A percentile compares a stretch with the other conserved stretches of the same genome.
Conservation (phyloP, 1,140 invertebrate genomes). For the Trachymyrmex septentrionalis region DNA sequence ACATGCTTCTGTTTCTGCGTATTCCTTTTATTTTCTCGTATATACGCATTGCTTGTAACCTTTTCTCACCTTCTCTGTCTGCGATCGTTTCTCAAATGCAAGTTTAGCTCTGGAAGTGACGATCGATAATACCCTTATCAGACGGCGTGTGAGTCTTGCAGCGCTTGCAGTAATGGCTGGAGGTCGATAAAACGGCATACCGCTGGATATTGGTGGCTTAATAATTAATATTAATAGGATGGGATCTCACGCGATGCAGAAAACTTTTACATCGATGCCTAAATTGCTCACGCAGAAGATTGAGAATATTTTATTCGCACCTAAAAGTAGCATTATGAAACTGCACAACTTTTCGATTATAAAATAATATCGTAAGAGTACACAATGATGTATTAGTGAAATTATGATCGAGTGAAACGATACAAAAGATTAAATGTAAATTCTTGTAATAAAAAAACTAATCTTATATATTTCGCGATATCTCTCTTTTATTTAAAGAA, state of each 20-base stretch:
- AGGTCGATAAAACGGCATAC: constrained; percentile 47
- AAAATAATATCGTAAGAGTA: background rate
- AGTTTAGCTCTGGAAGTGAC: background rate
- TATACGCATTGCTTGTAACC: background rate
- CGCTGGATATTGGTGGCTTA: constrained; percentile 42
- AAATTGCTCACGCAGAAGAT: background rate
- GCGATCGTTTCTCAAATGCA: background rate
- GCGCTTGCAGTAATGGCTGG: constrained; percentile 36
- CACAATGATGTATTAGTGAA: background rate
- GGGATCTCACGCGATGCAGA: constrained; percentile 11
- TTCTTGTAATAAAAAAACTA: background rate
- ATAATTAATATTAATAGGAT: constrained; percentile 49
- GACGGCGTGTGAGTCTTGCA: constrained; percentile 36
- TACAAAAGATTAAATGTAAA: too few species aligned
- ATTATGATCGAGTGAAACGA: background rate
- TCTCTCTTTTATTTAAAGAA: background rate
- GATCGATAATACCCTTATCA: constrained; percentile 51
- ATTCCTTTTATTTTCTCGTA: background rate
- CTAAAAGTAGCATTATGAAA: background rate
- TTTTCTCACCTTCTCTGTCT: background rate
- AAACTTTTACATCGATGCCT: background rate
- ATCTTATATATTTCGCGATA: background rate
- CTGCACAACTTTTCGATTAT: background rate
- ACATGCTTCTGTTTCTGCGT: background rate
- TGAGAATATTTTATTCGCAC: background rate